Conservation (phyloP, 2,113 vertebrate genomes). For the Polypterus senegalus region DNA sequence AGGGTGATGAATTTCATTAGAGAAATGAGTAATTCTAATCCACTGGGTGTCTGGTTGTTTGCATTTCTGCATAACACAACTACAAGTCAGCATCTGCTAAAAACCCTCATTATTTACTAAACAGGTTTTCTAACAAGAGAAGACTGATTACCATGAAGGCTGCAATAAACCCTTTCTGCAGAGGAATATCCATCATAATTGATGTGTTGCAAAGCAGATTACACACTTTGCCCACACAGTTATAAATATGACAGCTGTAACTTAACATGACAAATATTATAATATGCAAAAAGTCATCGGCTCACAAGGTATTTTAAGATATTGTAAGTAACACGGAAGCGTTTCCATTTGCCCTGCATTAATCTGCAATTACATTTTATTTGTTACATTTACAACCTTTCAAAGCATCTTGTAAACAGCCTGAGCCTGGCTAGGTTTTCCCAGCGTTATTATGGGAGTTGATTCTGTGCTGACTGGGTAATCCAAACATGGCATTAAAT, state of each 20-base stretch:
- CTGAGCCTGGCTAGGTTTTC: conserved; percentile 33
- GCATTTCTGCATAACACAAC: conserved; percentile 2
- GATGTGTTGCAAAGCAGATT: conserved; percentile 72
- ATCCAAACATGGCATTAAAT: conserved; percentile 42
- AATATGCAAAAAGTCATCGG: conserved; percentile 39
- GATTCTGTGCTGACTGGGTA: conserved; percentile 47
- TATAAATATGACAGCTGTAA: conserved; percentile 60
- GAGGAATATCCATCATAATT: conserved; percentile 65
- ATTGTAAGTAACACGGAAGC: conserved; percentile 29
- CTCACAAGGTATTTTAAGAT: conserved; percentile 41
- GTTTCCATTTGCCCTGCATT: conserved; percentile 19
- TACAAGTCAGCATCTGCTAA: conserved; percentile 37
- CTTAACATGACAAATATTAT: conserved; percentile 66
- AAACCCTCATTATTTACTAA: conserved; percentile 62
- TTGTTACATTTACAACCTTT: conserved; percentile 29
- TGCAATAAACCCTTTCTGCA: conserved; percentile 32
- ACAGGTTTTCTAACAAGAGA: conserved; percentile 59
- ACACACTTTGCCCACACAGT: conserved; percentile 64
- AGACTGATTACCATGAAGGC: conserved; percentile 56
- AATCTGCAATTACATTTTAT: conserved; percentile 35
- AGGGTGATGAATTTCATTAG: conserved; percentile 9
- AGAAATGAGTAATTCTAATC: conserved; percentile 2
- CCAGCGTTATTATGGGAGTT: conserved; percentile 36
- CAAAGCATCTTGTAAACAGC: conserved; percentile 58
- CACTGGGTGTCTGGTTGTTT: conserved; percentile 8